Base-by-base conservation (phyloP, 2,113 vertebrate species). In the Anarrhichthys ocellatus region DNA sequence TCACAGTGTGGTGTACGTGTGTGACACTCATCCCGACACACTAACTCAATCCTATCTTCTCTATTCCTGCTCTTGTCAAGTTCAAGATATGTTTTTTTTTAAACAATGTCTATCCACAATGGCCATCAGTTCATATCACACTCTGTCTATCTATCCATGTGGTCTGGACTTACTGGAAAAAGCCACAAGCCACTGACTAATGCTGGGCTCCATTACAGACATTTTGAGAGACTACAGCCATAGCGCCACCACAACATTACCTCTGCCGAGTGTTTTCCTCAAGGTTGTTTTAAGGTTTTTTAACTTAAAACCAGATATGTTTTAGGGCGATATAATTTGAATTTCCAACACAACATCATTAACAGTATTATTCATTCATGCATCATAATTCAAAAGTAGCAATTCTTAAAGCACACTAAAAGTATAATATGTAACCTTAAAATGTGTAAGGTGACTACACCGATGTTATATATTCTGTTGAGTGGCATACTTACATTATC, bases 121-220 rank as follows among this genome's bases (percentile, higher is more conserved):
- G 50, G 32, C 65, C 86, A 74, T 84, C 79, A 73, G 54, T 14
- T 66, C 34, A 63, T 80, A 65, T 81, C 68, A 2, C 64, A 68
- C 81, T 74, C 70, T 29, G 1, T 75, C 73, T 69, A 48, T 89
- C 70, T 74, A 11, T 78, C 71, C 76, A 38, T 86, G 86, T 86
- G 90, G 90, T 89, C 78, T 56, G 88, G 77, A 78, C 61, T 92
- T 92, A 87, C 89, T 87, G 90, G 90, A 89, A 90, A 79, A 90
- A 87, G 82, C 86, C 85, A 84, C 87, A 81, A 78, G 76, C 40
- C 75, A 70, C 48, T 32, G 72, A 72, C 78, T 80, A 88, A 89
- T 85, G 75, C 73, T 54, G 79, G 85, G 68, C 81, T 92, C 88
- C 73, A 88, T 89, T 91, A 87, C 91, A 88, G 67, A 83, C 73